These are phyloP conservation scores for Podarcis cretensis DNA, from an alignment of 2,113 vertebrate genomes.

Conservation along the genomic window DNA sequence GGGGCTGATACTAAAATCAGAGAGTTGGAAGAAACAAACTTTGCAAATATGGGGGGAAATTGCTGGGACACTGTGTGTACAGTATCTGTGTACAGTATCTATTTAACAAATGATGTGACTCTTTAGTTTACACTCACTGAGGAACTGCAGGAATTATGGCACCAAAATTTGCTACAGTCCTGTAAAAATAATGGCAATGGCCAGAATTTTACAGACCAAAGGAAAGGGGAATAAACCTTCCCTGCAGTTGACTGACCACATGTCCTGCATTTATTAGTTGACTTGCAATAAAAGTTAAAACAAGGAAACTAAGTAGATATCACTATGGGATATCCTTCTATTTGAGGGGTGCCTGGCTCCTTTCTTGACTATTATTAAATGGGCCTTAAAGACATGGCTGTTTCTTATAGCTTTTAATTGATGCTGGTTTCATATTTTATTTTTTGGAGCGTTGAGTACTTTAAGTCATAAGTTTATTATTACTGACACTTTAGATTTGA, in stretches of 20 bases:
- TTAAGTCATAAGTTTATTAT: no score
- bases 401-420: no score
- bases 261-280: neutral
- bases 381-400: no score
- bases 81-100: neutral
- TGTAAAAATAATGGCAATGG: neutral
- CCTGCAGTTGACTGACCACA: neutral
- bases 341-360: no score
- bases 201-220: neutral
- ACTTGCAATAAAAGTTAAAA: neutral
- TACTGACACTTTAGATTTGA: no score
- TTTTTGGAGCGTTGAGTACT: no score
- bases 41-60: neutral
- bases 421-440: no score
- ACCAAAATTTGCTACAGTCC: neutral
- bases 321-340: no score
- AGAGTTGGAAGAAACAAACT: neutral
- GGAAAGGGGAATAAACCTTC: neutral
- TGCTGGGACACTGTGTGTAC: neutral
- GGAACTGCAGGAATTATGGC: neutral
- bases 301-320: neutral
- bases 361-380: no score
- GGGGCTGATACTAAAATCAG: neutral
- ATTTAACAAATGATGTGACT: no score
- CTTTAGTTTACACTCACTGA: neutral